These are phyloP conservation scores for Scomberomorus guttatus DNA, from an alignment of 2,797 vertebrate genomes.

Conservation along the genomic window DNA sequence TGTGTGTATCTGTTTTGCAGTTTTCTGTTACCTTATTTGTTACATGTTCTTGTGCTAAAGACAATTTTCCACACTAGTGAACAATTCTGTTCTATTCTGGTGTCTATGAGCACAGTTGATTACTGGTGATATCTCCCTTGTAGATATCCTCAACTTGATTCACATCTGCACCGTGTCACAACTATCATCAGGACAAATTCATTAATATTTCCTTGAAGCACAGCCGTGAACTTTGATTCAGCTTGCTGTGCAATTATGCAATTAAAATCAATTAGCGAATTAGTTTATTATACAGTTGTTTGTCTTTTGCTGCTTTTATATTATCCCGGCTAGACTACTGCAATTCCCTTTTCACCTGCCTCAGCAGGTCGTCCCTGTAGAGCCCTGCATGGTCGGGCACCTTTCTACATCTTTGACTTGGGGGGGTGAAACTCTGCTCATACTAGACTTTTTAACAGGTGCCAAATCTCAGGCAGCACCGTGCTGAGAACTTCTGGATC, in stretches of 20 bases:
- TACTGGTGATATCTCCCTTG: too few species aligned
- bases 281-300: background rate
- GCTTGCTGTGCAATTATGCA: constrained; percentile 29
- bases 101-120: too few species aligned
- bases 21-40: background rate
- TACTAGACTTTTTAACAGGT: constrained; percentile 17
- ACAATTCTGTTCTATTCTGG: too few species aligned
- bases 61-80: background rate
- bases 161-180: too few species aligned
- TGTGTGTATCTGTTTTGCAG: background rate
- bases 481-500: constrained; percentile 8
- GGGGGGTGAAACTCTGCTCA: constrained; percentile 20
- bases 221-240: background rate
- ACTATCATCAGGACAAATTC: too few species aligned
- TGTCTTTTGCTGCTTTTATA: background rate
- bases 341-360: too few species aligned
- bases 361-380: too few species aligned
- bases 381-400: constrained; percentile 5
- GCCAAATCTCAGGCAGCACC: background rate
- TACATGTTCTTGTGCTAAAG: background rate
- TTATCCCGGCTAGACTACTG: too few species aligned
- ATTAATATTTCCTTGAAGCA: background rate
- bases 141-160: too few species aligned
- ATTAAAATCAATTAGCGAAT: constrained; percentile 33
- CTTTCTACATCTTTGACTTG: constrained; percentile 16